Evolutionary conservation across 1,140 invertebrate genomes (phyloP).

Genomic region (Cyclargus thomasi): DNA sequence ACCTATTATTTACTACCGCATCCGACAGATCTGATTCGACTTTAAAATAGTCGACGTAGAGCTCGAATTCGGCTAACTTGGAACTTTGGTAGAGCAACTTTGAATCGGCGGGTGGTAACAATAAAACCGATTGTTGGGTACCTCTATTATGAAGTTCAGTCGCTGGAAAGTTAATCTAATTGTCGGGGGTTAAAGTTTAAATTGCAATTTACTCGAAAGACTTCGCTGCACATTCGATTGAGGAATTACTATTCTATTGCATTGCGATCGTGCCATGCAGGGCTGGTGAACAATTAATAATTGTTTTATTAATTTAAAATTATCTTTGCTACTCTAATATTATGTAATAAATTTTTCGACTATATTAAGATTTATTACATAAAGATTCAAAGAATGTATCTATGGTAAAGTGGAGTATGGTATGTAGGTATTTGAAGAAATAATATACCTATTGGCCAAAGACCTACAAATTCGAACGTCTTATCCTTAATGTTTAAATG

Average conservation of each 20-base stretch:
- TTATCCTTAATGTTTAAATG: no score
- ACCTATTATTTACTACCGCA: constrained; percentile 55
- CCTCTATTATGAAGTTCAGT: constrained; percentile 39
- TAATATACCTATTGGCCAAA: no score
- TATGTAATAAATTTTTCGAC: not conserved
- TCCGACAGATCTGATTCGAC: constrained; percentile 30
- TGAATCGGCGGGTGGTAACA: constrained; percentile 68
- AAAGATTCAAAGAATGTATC: no score
- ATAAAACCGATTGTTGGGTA: constrained; percentile 63
- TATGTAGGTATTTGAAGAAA: no score
- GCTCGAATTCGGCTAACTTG: constrained; percentile 33
- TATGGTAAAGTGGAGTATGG: no score
- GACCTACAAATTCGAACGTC: no score
- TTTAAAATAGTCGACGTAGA: constrained; percentile 19
- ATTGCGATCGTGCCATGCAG: constrained; percentile 53
- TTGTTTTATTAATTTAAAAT: not conserved
- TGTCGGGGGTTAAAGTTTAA: constrained; percentile 28
- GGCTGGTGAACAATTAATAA: constrained; percentile 27
- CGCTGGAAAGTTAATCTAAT: constrained; percentile 31
- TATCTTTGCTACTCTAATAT: not conserved
- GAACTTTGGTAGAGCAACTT: constrained; percentile 44
- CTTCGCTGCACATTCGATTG: constrained; percentile 44
- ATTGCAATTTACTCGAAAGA: constrained; percentile 19
- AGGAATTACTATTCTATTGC: constrained; percentile 67
- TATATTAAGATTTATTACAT: not conserved